phyloP scores from a whole-genome alignment of 1,140 invertebrate genomes.

The Drosophila suzukii region DNA sequence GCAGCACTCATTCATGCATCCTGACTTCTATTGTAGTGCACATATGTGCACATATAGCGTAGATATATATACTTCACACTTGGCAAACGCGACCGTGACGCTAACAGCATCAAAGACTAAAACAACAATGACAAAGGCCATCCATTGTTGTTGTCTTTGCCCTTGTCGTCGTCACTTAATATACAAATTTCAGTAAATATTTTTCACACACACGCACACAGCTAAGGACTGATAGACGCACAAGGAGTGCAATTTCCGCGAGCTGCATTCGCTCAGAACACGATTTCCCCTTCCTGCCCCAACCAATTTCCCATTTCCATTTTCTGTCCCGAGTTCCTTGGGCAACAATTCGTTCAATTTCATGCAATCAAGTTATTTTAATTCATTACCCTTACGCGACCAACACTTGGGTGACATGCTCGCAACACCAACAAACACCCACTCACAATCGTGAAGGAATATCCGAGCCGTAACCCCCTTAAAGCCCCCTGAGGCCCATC shows the following conservation, averaged over 20 bases:
- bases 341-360: slow-evolving; percentile 81
- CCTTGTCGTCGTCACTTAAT: slow-evolving; percentile 75
- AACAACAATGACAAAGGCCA: slow-evolving; percentile 28
- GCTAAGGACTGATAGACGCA: neutral
- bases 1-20: slow-evolving; percentile 65
- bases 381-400: slow-evolving; percentile 82
- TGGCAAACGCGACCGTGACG: slow-evolving; percentile 43
- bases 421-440: slow-evolving; percentile 42
- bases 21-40: slow-evolving; percentile 62
- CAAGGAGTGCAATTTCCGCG: slow-evolving; percentile 51
- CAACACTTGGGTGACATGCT: slow-evolving; percentile 78
- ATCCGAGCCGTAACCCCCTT: neutral
- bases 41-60: slow-evolving; percentile 6
- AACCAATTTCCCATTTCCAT: slow-evolving; percentile 39
- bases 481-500: slow-evolving; percentile 13
- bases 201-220: slow-evolving; percentile 45
- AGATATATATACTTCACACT: slow-evolving; percentile 43
- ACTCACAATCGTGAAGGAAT: neutral
- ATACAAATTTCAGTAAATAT: slow-evolving; percentile 83
- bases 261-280: slow-evolving; percentile 31
- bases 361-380: slow-evolving; percentile 83
- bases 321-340: slow-evolving; percentile 37
- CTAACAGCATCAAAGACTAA: slow-evolving; percentile 60
- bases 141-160: slow-evolving; percentile 43
- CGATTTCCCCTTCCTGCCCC: slow-evolving; percentile 3